These are phyloP conservation scores for Chloropsis cyanopogon DNA, from an alignment of 2,113 vertebrate genomes.

Conservation along the genomic window DNA sequence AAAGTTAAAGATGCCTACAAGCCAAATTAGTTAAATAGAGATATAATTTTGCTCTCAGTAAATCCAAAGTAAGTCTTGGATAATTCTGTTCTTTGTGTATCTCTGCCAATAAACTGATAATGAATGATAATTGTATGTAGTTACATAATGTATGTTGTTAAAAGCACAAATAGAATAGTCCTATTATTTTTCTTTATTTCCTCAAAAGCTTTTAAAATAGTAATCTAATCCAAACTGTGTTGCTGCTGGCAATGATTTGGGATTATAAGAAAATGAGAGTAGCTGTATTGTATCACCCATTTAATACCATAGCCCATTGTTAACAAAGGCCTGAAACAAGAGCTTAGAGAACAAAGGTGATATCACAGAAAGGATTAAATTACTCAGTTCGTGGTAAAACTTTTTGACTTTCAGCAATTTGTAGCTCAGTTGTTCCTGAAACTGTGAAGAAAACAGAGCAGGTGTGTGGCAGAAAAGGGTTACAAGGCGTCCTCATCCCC, in stretches of 20 bases:
- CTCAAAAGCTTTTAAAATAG: background rate
- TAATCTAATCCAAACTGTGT: background rate
- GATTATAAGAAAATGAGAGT: background rate
- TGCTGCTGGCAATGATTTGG: background rate
- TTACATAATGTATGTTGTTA: background rate
- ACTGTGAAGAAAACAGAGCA: background rate
- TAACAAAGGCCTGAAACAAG: background rate
- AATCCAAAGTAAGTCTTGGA: background rate
- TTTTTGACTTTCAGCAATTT: background rate
- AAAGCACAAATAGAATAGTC: background rate
- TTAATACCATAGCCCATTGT: background rate
- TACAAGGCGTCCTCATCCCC: background rate
- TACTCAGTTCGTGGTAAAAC: fast-evolving
- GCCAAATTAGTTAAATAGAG: background rate
- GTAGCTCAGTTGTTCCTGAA: background rate
- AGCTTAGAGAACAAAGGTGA: background rate
- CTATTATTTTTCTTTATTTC: background rate
- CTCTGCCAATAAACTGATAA: constrained; percentile 8
- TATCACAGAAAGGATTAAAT: background rate
- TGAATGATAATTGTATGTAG: constrained; percentile 1
- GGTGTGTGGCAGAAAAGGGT: background rate
- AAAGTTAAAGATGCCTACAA: background rate
- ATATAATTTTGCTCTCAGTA: background rate
- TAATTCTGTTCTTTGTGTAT: constrained; percentile 1
- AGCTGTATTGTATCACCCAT: background rate